A percentile compares a stretch with the other conserved stretches of the same genome.
These are phyloP conservation scores for Sminthurides bifidus DNA, from an alignment of 1,140 invertebrate genomes.

Conservation along the genomic window DNA sequence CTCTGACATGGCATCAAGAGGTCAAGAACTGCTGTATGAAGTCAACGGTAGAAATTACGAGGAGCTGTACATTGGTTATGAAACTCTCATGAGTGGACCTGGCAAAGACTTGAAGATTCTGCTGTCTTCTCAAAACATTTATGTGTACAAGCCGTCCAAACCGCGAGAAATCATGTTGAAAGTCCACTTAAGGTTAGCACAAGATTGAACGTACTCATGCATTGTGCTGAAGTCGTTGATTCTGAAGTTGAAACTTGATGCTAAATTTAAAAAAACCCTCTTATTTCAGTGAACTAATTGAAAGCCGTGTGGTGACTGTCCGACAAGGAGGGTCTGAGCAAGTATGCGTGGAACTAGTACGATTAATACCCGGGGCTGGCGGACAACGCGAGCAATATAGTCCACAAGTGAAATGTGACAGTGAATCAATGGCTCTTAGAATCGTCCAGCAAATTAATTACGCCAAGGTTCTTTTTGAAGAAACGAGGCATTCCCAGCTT, in stretches of 20 bases:
- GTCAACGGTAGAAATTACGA: slow-evolving; percentile 63
- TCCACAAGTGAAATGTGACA: slow-evolving; percentile 72
- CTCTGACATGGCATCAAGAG: slow-evolving; percentile 59
- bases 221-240: background rate
- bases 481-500: slow-evolving; percentile 48
- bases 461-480: slow-evolving; percentile 72
- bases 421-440: slow-evolving; percentile 59
- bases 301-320: slow-evolving; percentile 38
- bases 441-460: slow-evolving; percentile 69
- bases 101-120: slow-evolving; percentile 55
- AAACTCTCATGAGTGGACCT: slow-evolving; percentile 55
- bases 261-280: no score
- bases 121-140: slow-evolving; percentile 62
- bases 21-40: slow-evolving; percentile 69
- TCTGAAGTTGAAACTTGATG: no score
- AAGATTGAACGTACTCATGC: background rate
- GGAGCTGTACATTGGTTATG: slow-evolving; percentile 75
- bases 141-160: slow-evolving; percentile 51
- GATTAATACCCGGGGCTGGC: slow-evolving; percentile 14
- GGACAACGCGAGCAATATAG: slow-evolving; percentile 35
- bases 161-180: slow-evolving; percentile 49
- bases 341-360: slow-evolving; percentile 42
- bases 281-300: slow-evolving; percentile 35
- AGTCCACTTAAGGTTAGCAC: slow-evolving; percentile 48
- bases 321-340: no score